phyloP scores from a whole-genome alignment of 2,888 invertebrate genomes.

The Hemaris fuciformis region DNA sequence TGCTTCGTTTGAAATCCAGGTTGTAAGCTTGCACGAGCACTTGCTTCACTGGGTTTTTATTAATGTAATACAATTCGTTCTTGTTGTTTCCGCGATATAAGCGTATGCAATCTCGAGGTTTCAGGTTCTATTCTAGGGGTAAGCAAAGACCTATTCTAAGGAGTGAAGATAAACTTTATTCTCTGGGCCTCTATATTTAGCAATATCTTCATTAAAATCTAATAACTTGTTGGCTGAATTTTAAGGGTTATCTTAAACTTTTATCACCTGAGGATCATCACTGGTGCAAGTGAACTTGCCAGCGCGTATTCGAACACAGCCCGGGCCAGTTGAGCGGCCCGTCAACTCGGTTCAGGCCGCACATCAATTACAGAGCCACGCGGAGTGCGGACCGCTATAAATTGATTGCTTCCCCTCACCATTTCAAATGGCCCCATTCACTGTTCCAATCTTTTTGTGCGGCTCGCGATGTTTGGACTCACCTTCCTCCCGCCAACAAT shows the following conservation, averaged over 20 bases:
- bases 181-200: too few species aligned
- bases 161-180: too few species aligned
- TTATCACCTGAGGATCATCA: background rate
- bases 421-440: conserved; percentile 45
- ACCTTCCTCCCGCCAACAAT: too few species aligned
- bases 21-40: background rate
- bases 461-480: background rate
- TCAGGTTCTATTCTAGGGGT: too few species aligned
- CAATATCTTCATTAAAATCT: too few species aligned
- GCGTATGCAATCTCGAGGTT: too few species aligned
- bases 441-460: conserved; percentile 29
- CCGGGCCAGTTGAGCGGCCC: conserved; percentile 35
- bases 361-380: conserved; percentile 63
- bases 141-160: too few species aligned
- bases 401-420: conserved; percentile 64
- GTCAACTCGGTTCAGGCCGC: conserved; percentile 51
- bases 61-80: too few species aligned
- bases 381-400: conserved; percentile 61
- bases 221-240: too few species aligned
- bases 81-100: too few species aligned
- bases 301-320: conserved; percentile 34
- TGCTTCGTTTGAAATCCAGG: conserved; percentile 35
- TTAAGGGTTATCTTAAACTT: background rate
- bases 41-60: background rate
- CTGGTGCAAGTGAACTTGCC: background rate